Evolutionary conservation across 2,113 vertebrate genomes (phyloP).

Genomic region (Struthio camelus): DNA sequence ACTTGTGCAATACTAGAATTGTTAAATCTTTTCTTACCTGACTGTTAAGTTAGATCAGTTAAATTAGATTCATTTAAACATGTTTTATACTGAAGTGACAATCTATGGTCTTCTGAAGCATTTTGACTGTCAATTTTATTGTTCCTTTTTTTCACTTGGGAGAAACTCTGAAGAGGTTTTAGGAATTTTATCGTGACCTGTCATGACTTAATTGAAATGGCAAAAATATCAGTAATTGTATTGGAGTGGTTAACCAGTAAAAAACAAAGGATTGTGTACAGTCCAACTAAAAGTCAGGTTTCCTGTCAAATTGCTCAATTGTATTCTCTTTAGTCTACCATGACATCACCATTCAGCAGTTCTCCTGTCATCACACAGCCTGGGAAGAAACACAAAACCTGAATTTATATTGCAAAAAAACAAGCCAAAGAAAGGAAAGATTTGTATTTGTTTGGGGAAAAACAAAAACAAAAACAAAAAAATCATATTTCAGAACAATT

Average conservation of each 20-base stretch:
- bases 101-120: background rate
- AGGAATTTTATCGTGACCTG: background rate
- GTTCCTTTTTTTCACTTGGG: background rate
- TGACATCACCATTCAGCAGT: conserved; percentile 43
- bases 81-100: background rate
- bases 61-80: background rate
- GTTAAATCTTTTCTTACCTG: background rate
- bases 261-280: conserved; percentile 15
- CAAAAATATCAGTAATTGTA: background rate
- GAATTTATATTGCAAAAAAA: conserved; percentile 15
- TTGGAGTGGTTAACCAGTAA: background rate
- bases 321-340: conserved; percentile 41
- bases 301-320: conserved; percentile 66
- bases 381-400: conserved; percentile 10
- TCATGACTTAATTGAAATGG: background rate
- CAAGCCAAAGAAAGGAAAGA: background rate
- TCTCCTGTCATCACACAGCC: conserved; percentile 33
- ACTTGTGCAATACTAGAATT: background rate
- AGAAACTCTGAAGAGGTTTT: background rate
- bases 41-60: too few species aligned
- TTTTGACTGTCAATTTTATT: background rate
- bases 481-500: background rate
- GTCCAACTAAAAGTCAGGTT: conserved; percentile 42
- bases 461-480: background rate
- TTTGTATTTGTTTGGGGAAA: background rate